Evolutionary conservation across 2,113 vertebrate genomes (phyloP), one percentile per base, ranked within the genome.

Genomic region (Entosphenus tridentatus): DNA sequence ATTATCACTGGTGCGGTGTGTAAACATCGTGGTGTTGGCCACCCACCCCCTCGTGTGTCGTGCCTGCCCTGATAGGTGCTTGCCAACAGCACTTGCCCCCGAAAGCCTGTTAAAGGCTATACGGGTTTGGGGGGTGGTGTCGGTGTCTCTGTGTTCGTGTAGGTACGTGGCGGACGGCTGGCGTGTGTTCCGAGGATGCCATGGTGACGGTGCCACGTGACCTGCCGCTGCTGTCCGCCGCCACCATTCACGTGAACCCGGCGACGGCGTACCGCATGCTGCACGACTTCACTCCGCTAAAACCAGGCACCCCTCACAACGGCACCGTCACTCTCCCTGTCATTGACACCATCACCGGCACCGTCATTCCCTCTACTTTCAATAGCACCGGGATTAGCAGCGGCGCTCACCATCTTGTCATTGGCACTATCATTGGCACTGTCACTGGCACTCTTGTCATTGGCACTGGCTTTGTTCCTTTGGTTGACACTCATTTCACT

Each of bases 231-330:
- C 77, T 83, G 72, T 81, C 81, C 1, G 90, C 93, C 0, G 89
- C 93, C 72, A 96, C 87, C 0, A 75, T 98, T 54, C 74, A 84
- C 0, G 83, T 98, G 72, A 98, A 96, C 73, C 90, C 92, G 72
- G 96, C 90, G 78, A 98, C 93, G 0, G 93, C 90, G 14, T 81
- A 82, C 70, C 82, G 93, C 74, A 80, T 98, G 87, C 77, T 98
- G 56, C 69, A 73, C 1, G 93, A 98, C 79, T 98, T 92, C 12
- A 85, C 88, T 77, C 74, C 73, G 68, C 83, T 98, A 59, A 76
- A 59, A 0, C 83, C 87, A 9, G 92, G 93, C 96, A 77, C 10
- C 39, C 4, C 39, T 39, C 39, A 39, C 39, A 39, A 39, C 39
- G 39, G 39, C 39, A 39, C 39, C 39, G 39, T 39, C 39, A 39